A percentile compares a stretch with the other conserved stretches of the same genome.
phyloP scores from a whole-genome alignment of 2,888 invertebrate species.

The Cybosia mesomella region DNA sequence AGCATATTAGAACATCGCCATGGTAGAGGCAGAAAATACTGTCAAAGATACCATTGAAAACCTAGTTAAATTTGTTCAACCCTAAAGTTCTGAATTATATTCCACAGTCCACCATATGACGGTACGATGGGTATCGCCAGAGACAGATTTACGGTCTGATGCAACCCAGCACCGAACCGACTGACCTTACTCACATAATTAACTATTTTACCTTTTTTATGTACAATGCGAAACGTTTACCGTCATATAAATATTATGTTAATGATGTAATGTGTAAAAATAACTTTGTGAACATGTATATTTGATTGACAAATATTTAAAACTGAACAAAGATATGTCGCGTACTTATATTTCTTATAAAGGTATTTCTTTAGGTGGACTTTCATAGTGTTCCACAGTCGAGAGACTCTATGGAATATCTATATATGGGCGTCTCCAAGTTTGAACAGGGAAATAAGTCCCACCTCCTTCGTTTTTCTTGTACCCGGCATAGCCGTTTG shows the following conservation, averaged over 20 bases:
- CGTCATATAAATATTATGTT: conserved; percentile 1
- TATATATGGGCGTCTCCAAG: no score
- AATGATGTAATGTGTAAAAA: conserved; percentile 6
- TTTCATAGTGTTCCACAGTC: no score
- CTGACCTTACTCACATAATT: conserved; percentile 44
- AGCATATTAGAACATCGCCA: no score
- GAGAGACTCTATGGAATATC: no score
- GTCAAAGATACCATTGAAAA: neutral
- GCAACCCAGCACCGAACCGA: conserved; percentile 33
- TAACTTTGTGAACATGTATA: neutral
- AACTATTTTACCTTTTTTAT: conserved; percentile 22
- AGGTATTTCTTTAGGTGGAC: no score
- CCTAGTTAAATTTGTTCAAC: conserved; percentile 19
- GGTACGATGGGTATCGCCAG: conserved; percentile 42
- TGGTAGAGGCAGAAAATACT: neutral
- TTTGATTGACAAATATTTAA: neutral
- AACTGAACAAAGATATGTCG: no score
- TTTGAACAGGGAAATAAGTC: no score
- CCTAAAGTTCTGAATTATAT: conserved; percentile 45
- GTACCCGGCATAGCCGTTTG: no score
- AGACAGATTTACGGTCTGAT: conserved; percentile 52
- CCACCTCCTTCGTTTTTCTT: no score
- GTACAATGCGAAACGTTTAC: conserved; percentile 11
- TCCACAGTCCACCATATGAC: conserved; percentile 37
- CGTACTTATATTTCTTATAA: no score